Conservation (phyloP, 2,797 vertebrate species). For the Helicolenus hilgendorfi region DNA sequence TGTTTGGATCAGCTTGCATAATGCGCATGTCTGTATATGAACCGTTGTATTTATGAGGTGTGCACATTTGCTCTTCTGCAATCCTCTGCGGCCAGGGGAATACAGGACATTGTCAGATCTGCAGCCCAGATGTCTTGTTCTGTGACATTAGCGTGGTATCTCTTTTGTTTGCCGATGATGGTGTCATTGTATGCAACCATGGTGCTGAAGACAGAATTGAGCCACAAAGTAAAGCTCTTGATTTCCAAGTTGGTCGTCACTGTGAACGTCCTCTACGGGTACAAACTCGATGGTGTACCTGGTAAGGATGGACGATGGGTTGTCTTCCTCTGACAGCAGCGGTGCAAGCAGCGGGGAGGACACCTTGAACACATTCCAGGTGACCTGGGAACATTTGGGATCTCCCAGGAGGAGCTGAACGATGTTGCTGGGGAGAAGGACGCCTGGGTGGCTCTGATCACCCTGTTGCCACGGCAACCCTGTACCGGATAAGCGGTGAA, state of each 20-base stretch:
- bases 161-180: neutral
- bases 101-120: neutral
- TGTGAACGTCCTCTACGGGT: neutral
- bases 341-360: neutral
- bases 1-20: neutral
- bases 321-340: neutral
- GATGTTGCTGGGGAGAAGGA: neutral
- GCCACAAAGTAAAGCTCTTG: neutral
- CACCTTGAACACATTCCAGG: slow-evolving; percentile 10
- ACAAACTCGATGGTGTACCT: neutral
- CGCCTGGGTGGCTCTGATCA: slow-evolving; percentile 22
- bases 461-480: slow-evolving; percentile 48
- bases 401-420: slow-evolving; percentile 15
- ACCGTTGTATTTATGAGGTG: neutral
- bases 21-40: neutral
- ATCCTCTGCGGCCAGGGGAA: neutral
- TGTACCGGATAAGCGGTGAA: neutral
- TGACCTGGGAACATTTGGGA: slow-evolving; percentile 17
- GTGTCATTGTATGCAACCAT: neutral
- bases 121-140: too few relatives aligned
- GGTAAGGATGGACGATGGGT: neutral
- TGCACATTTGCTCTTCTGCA: neutral
- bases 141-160: too few relatives aligned
- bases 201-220: neutral
- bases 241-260: neutral